Percentiles rank a stretch among this genome's conserved stretches.
Evolutionary conservation across 2,113 vertebrate genomes (phyloP).

Genomic region (Tonatia bakeri): DNA sequence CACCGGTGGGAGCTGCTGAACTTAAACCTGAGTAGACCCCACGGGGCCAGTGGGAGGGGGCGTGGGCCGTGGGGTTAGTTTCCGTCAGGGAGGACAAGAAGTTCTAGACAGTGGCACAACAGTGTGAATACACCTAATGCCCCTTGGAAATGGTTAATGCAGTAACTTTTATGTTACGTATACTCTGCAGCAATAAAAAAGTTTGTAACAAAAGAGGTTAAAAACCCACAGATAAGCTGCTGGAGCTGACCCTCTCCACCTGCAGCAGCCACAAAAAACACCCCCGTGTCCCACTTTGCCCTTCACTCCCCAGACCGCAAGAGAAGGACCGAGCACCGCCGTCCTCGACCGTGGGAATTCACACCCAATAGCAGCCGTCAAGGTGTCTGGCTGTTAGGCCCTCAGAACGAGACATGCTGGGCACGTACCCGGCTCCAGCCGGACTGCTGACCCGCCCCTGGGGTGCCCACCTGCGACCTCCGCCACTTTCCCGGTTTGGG

Average conservation of each 20-base stretch:
- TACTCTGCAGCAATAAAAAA: neutral
- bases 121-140: fast-evolving
- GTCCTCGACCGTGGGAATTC: no score
- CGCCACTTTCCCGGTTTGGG: fast-evolving
- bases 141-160: fast-evolving
- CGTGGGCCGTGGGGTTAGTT: no score
- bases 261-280: neutral
- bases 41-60: no score
- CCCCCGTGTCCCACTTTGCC: fast-evolving
- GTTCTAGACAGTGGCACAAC: fast-evolving
- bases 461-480: neutral
- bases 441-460: no score
- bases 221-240: neutral
- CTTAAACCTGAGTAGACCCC: no score
- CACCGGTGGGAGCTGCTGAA: no score
- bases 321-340: no score
- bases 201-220: neutral
- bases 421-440: no score
- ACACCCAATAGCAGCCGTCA: no score
- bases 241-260: no score
- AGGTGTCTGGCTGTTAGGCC: no score
- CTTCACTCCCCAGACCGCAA: neutral
- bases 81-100: fast-evolving
- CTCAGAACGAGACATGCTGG: no score
- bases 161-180: fast-evolving